Evolutionary conservation across 2,797 vertebrate genomes (phyloP).

Genomic region (Paramormyrops hopkinsi): DNA sequence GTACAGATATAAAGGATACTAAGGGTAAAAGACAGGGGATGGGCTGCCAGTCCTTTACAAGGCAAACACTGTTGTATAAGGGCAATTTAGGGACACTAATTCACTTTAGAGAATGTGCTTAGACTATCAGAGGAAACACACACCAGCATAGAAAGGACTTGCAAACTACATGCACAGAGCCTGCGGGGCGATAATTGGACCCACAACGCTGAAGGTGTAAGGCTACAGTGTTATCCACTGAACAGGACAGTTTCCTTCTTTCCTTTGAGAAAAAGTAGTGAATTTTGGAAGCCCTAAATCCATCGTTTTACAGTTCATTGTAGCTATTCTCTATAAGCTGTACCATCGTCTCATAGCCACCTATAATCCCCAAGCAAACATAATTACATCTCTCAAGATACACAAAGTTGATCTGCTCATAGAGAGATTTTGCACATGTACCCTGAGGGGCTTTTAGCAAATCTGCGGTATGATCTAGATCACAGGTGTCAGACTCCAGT

Average conservation of each 20-base stretch:
- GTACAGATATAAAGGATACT: not conserved
- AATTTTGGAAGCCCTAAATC: not conserved
- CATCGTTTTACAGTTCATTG: not conserved
- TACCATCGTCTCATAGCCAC: conserved; percentile 17
- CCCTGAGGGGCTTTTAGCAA: conserved; percentile 10
- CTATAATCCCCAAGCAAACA: conserved; percentile 22
- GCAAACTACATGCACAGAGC: not conserved
- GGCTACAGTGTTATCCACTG: not conserved
- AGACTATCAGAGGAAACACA: not conserved
- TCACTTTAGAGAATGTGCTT: not conserved
- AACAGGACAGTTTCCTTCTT: not conserved
- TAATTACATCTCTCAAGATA: conserved; percentile 27
- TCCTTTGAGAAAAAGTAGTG: not conserved
- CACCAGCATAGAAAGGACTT: not conserved
- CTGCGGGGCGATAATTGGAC: not conserved
- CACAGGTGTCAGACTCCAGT: no score
- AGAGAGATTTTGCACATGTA: conserved; percentile 18
- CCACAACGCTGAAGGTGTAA: not conserved
- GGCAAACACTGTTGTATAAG: not conserved
- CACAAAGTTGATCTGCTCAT: conserved; percentile 26
- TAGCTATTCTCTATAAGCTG: conserved; percentile 4
- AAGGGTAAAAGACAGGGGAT: not conserved
- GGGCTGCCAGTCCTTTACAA: not conserved
- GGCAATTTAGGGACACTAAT: not conserved
- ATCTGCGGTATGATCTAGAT: not conserved